Evolutionary conservation across 2,888 invertebrate genomes (phyloP).

Genomic region (Perithous albicinctus): DNA sequence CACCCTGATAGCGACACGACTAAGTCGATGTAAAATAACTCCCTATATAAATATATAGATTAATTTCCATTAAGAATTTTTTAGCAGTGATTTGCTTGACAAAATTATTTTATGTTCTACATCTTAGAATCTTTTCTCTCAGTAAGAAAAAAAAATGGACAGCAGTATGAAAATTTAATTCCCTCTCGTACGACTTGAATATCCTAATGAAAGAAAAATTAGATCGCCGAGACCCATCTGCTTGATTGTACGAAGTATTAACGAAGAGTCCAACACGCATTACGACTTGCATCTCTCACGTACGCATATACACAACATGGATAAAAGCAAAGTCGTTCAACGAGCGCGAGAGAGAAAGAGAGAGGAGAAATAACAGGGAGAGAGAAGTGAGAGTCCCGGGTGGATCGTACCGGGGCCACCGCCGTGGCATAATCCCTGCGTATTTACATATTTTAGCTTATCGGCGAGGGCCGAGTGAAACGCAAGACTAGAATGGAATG

Average conservation of each 20-base stretch:
- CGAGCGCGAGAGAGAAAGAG: constrained; percentile 3
- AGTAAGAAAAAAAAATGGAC: background rate
- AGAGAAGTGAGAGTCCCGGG: constrained; percentile 43
- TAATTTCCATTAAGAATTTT: too few species aligned
- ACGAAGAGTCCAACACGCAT: background rate
- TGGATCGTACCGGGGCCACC: constrained; percentile 54
- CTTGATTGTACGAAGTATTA: constrained; percentile 51
- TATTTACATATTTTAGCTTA: constrained; percentile 72
- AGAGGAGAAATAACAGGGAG: constrained; percentile 20
- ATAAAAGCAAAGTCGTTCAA: background rate
- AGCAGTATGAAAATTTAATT: too few species aligned
- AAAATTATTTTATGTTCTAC: too few species aligned
- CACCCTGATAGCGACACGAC: too few species aligned
- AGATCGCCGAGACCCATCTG: constrained; percentile 46
- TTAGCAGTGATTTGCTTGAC: too few species aligned
- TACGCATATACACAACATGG: background rate
- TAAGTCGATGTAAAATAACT: too few species aligned
- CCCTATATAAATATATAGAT: too few species aligned
- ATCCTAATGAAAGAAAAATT: constrained; percentile 36
- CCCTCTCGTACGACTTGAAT: background rate
- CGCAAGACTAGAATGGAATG: constrained; percentile 17
- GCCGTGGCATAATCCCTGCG: constrained; percentile 68
- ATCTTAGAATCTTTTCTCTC: too few species aligned
- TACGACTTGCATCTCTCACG: background rate
- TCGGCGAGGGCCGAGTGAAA: constrained; percentile 51